Conservation (phyloP, 2,888 invertebrate genomes). For the Coremacera marginata region DNA sequence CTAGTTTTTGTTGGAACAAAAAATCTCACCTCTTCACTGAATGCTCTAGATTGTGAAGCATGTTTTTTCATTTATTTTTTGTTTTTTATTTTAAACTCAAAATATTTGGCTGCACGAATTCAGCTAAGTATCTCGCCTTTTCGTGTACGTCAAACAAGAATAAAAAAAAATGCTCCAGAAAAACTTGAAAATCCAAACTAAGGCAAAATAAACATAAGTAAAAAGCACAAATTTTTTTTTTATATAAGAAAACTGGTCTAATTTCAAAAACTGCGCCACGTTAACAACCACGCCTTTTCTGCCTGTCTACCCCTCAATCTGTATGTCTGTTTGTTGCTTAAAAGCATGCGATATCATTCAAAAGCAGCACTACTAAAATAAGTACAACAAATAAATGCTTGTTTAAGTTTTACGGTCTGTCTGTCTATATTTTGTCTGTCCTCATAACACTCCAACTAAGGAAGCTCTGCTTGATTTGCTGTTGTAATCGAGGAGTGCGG, state of each 20-base stretch:
- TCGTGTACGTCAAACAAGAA: too few relatives aligned
- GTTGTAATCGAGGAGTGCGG: background rate
- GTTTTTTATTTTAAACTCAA: background rate
- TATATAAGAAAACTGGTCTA: slow-evolving; percentile 6
- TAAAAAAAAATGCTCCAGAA: too few relatives aligned
- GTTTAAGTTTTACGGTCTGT: slow-evolving; percentile 2
- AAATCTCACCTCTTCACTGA: too few relatives aligned
- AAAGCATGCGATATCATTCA: too few relatives aligned
- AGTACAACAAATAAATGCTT: slow-evolving; percentile 25
- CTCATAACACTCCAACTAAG: too few relatives aligned
- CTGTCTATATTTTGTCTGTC: background rate
- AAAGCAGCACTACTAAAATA: background rate
- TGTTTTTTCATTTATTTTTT: background rate
- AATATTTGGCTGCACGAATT: background rate
- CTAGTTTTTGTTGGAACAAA: too few relatives aligned
- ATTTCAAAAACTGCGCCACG: slow-evolving; percentile 7
- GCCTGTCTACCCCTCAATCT: too few relatives aligned
- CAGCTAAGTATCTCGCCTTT: too few relatives aligned
- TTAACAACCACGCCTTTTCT: slow-evolving; percentile 27
- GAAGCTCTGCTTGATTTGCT: too few relatives aligned
- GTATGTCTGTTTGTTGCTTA: background rate
- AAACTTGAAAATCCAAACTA: too few relatives aligned
- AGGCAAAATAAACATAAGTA: background rate
- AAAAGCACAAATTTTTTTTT: background rate
- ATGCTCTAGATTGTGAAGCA: background rate